A percentile compares a stretch with the other conserved stretches of the same genome.
These are phyloP conservation scores for Mirza zaza DNA, from an alignment of 2,113 vertebrate species.

Conservation along the genomic window DNA sequence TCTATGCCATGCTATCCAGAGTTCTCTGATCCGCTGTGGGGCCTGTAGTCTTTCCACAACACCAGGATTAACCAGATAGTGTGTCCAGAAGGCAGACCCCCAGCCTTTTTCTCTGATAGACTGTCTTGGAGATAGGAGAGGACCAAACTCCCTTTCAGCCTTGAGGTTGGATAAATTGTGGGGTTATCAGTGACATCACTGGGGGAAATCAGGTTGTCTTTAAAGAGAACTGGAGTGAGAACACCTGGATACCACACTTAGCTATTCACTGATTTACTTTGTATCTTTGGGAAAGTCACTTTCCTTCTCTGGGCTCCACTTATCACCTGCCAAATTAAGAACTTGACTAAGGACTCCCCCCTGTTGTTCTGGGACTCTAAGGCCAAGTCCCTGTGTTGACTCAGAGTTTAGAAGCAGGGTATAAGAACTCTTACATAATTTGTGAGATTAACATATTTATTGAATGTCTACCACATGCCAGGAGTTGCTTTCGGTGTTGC, in stretches of 20 bases:
- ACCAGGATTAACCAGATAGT: too few relatives aligned
- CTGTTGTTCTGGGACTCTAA: background rate
- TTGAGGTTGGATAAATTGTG: rapidly evolving
- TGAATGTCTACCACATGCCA: background rate
- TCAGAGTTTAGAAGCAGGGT: background rate
- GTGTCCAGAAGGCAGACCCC: background rate
- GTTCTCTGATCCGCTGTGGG: background rate
- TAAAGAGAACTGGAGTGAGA: background rate
- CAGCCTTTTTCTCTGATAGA: background rate
- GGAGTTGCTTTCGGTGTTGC: background rate
- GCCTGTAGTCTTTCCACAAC: background rate
- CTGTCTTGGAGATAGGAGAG: background rate
- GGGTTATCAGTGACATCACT: background rate
- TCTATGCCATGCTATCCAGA: background rate
- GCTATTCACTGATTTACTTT: background rate
- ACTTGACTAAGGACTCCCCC: background rate
- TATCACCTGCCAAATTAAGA: background rate
- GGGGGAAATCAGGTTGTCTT: background rate
- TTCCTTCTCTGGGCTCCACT: background rate
- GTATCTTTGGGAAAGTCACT: background rate
- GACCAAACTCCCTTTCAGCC: too few relatives aligned
- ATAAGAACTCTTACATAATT: background rate
- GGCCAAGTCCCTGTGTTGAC: background rate
- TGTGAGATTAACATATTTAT: too few relatives aligned
- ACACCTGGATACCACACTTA: background rate